Percentiles rank a stretch among this genome's conserved stretches.
These are phyloP conservation scores for Micromussa lordhowensis DNA, from an alignment of 92 coral and sea anemone genomes.

Conservation along the genomic window DNA sequence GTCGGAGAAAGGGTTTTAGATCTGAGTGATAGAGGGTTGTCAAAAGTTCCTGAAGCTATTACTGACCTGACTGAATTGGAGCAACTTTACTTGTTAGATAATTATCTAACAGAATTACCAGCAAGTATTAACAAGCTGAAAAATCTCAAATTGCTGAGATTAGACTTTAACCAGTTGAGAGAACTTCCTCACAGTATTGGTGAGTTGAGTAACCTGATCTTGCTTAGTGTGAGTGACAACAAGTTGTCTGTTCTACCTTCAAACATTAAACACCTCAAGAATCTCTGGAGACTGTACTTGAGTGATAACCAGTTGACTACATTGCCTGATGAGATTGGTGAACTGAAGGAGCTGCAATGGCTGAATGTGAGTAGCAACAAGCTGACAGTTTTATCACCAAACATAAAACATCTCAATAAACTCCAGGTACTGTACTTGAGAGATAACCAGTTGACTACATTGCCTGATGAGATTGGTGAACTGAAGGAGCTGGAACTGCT, in stretches of 20 bases:
- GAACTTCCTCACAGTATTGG: not conserved
- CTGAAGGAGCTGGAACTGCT: not conserved
- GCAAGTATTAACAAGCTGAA: not conserved
- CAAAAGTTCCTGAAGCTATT: not conserved
- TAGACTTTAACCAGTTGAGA: not conserved
- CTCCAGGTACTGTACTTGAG: no score
- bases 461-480: constrained; percentile 8
- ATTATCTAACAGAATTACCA: not conserved
- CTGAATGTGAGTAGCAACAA: no score
- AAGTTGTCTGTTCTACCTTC: not conserved
- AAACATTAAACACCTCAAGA: not conserved
- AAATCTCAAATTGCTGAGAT: not conserved
- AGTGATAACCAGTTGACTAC: not conserved
- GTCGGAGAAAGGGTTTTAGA: no score
- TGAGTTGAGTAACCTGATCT: not conserved
- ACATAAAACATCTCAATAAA: no score
- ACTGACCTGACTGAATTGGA: not conserved
- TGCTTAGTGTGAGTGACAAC: not conserved
- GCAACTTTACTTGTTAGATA: not conserved
- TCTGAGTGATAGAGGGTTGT: not conserved
- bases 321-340: constrained; percentile 9
- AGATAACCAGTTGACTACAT: no score
- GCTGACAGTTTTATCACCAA: not conserved
- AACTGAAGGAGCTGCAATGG: not conserved
- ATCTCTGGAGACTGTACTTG: not conserved